These are phyloP conservation scores for Drosophila nr. perissopoda DNA, from an alignment of 2,888 invertebrate genomes.

Conservation along the genomic window DNA sequence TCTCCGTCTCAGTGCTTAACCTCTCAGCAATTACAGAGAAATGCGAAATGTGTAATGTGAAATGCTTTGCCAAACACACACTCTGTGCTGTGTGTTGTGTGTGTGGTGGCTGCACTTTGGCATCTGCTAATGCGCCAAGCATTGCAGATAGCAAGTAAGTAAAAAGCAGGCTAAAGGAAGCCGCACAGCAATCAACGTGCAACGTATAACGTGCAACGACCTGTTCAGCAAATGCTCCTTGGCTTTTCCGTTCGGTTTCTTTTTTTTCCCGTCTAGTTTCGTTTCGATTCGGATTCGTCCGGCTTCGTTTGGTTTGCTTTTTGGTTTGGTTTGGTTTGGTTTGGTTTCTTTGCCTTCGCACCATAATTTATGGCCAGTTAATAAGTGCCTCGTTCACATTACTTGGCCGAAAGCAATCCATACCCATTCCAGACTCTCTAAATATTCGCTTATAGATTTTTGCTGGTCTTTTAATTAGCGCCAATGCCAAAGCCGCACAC, in stretches of 20 bases:
- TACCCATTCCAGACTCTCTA: background rate
- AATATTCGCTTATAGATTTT: constrained; percentile 18
- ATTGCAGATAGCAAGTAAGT: constrained; percentile 32
- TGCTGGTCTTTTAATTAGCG: constrained; percentile 67
- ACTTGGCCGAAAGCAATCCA: constrained; percentile 12
- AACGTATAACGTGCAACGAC: constrained; percentile 66
- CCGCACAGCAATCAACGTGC: constrained; percentile 58
- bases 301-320: constrained; percentile 24
- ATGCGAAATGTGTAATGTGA: constrained; percentile 36
- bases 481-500: constrained; percentile 58
- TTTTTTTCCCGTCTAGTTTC: constrained; percentile 27
- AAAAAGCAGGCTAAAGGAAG: constrained; percentile 64
- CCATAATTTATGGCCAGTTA: constrained; percentile 59
- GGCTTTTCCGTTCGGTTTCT: constrained; percentile 45
- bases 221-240: constrained; percentile 49
- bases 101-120: constrained; percentile 36
- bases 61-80: constrained; percentile 45
- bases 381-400: constrained; percentile 49
- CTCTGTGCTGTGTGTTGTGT: background rate
- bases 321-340: constrained; percentile 5
- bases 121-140: constrained; percentile 48
- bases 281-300: background rate
- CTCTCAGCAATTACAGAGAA: constrained; percentile 69
- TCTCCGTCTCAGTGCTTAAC: constrained; percentile 4
- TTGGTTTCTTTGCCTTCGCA: constrained; percentile 30